These are phyloP conservation scores for Pyrgus malvae DNA, from an alignment of 2,888 invertebrate genomes.

Conservation along the genomic window DNA sequence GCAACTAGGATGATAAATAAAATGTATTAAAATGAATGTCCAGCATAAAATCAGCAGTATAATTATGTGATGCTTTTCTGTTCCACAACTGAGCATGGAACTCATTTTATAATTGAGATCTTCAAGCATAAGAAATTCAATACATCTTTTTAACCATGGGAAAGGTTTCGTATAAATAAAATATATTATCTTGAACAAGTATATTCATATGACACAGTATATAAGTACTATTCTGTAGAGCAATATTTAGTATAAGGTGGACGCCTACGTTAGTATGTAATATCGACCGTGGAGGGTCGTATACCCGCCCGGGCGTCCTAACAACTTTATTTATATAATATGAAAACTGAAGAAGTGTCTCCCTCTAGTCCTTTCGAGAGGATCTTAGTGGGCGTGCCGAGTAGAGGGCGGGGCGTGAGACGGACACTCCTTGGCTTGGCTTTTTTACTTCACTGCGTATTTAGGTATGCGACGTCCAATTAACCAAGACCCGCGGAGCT, in stretches of 20 bases:
- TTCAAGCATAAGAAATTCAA: too few species aligned
- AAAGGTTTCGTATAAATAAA: too few species aligned
- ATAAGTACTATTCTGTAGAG: neutral
- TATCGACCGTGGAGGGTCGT: slow-evolving; percentile 4
- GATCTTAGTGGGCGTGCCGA: slow-evolving; percentile 70
- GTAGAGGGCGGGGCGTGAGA: slow-evolving; percentile 64
- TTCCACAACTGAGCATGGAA: too few species aligned
- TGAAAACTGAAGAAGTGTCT: slow-evolving; percentile 68
- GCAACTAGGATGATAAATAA: too few species aligned
- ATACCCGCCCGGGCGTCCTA: slow-evolving; percentile 33
- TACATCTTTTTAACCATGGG: too few species aligned
- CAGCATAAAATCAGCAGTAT: too few species aligned
- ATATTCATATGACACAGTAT: too few species aligned
- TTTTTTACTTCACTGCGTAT: slow-evolving; percentile 75
- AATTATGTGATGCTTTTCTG: too few species aligned
- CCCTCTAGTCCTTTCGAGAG: slow-evolving; percentile 56
- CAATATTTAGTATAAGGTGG: neutral
- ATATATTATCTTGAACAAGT: too few species aligned
- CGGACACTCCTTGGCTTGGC: slow-evolving; percentile 78
- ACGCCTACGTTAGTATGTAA: neutral
- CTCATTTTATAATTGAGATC: too few species aligned
- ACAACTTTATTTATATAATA: slow-evolving; percentile 54
- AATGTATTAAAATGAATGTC: too few species aligned
- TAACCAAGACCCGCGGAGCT: slow-evolving; percentile 53
- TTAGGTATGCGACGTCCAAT: slow-evolving; percentile 65